Base-by-base conservation (phyloP, 2,113 vertebrate species). In the Vulpes ferrilata region DNA sequence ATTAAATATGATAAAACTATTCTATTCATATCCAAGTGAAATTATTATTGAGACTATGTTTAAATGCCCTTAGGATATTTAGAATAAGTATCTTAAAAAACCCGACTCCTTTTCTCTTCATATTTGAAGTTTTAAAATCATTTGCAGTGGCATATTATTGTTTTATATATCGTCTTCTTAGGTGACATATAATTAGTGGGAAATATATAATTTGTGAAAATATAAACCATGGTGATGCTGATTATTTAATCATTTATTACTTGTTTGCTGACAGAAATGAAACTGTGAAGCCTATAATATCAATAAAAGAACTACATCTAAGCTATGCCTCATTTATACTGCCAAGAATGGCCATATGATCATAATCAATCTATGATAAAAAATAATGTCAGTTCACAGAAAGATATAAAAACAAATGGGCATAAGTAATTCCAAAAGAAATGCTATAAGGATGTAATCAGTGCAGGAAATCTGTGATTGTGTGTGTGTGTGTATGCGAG, bases 231-330 rank as follows among this genome's bases (percentile, higher is more conserved):
- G 22, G 59, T 38, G 20, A 82, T 30, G 86, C 3, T 94, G 59
- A 94, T 79, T 76, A 95, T 88, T 88, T 88, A 96, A 62, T 81
- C 25, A 71, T 81, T 64, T 62, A 65, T 69, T 81, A 95, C 92
- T 73, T 79, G 27, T 81, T 85, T 88, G 30, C 17, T 86, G 80
- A 90, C 30, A 96, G 95, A 91, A 89, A 88, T 84, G 43, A 95
- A 95, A 88, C 48, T 86, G 64, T 88, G 38, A 91, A 62, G n/a
- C 80, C 25, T 87, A 22, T 35, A 89, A 62, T n/a, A 60, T 71
- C 74, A 97, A 59, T 71, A 59, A 60, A 38, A 89, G n/a, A 59
- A 92, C 17, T 89, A n/a, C 4, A 82, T 60, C 67, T 88, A 96
- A 85, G 82, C 32, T 86, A 74, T 60, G 22, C 25, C 48, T 95